A percentile compares a stretch with the other conserved stretches of the same genome.
Conservation (phyloP, 2,888 invertebrate species). For the Ischnura elegans region DNA sequence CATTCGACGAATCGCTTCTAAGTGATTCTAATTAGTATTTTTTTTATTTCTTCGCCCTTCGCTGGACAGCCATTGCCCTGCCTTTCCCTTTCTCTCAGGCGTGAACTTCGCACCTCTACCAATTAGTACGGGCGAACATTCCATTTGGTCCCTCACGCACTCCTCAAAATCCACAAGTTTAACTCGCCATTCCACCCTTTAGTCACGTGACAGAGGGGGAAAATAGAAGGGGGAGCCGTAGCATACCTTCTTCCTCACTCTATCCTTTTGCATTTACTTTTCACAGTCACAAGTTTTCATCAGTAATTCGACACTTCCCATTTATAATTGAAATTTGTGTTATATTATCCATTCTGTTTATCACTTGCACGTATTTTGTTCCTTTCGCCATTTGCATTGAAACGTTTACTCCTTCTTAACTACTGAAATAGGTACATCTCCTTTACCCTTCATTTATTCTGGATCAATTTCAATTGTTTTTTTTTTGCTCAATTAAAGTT, state of each 20-base stretch:
- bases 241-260: neutral
- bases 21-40: conserved; percentile 53
- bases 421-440: neutral
- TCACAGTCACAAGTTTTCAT: too few species aligned
- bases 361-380: neutral
- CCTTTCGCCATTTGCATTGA: neutral
- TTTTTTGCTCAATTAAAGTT: too few species aligned
- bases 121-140: conserved; percentile 41
- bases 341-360: neutral
- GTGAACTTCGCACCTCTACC: neutral
- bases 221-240: too few species aligned
- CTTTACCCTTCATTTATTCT: too few species aligned
- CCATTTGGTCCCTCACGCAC: neutral
- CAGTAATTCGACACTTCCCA: too few species aligned
- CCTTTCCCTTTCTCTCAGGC: neutral
- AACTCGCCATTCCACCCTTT: neutral
- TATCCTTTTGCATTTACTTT: too few species aligned
- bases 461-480: too few species aligned
- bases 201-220: conserved; percentile 7
- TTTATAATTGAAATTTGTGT: too few species aligned
- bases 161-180: neutral
- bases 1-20: neutral
- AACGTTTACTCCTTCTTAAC: neutral
- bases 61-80: neutral
- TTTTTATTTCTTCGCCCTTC: conserved; percentile 31